phyloP scores from a whole-genome alignment of 2,888 invertebrate species.

The Caenorhabditis zanzibari region DNA sequence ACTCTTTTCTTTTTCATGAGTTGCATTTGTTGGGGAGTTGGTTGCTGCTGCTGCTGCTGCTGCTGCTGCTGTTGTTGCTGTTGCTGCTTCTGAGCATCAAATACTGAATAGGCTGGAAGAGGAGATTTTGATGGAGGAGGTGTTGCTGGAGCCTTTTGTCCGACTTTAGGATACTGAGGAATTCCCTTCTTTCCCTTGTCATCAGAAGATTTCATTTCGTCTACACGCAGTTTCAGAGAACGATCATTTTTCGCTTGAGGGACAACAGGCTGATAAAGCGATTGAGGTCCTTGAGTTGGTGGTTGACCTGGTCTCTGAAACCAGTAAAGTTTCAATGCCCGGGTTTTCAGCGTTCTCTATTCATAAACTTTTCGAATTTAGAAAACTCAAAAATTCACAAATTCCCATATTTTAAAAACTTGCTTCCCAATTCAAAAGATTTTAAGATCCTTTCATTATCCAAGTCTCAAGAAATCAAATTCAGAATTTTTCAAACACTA shows the following conservation, averaged over 20 bases:
- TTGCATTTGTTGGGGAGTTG: neutral
- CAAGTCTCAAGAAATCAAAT: too few relatives aligned
- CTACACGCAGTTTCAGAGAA: neutral
- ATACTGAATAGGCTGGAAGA: neutral
- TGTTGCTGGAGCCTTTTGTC: neutral
- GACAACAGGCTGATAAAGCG: neutral
- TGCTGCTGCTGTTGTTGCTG: neutral
- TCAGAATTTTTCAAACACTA: too few relatives aligned
- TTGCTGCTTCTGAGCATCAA: neutral
- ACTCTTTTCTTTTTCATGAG: neutral
- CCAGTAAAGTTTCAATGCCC: neutral
- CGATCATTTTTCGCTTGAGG: neutral
- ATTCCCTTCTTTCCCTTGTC: neutral
- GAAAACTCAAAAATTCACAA: too few relatives aligned
- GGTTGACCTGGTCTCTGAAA: neutral
- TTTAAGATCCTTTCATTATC: too few relatives aligned
- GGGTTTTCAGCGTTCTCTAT: too few relatives aligned
- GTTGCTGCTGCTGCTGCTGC: neutral
- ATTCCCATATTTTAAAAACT: too few relatives aligned
- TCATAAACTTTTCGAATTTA: too few relatives aligned
- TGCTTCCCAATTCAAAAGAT: too few relatives aligned
- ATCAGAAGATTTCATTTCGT: neutral
- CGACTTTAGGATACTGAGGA: neutral
- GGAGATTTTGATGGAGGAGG: neutral
- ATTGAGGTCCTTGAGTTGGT: slow-evolving; percentile 4